Evolutionary conservation across 2,888 invertebrate genomes (phyloP), one percentile per base, ranked within the genome.

Genomic region (Lochmaea capreae): DNA sequence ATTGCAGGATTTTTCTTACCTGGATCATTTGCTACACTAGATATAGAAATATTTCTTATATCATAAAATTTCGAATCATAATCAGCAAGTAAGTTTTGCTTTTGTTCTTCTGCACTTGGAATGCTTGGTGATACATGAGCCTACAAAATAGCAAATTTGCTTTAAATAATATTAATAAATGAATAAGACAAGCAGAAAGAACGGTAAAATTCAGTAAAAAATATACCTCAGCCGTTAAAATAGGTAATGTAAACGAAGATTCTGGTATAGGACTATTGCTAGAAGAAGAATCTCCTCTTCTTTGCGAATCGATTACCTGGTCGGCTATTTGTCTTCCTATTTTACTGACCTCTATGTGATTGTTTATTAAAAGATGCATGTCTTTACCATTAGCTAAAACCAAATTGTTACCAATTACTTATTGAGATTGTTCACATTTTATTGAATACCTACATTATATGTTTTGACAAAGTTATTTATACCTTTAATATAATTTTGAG

Each of bases 251-350:
- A 33, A 83, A 79, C 76, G 85, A 83, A 59, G 87, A 81, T 77
- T 88, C 88, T 10, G 88, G 85, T 74, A 86, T 85, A 43, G 89
- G 88, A 83, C 89, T 89, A 75, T 86, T 87, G n/a, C 85, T 88
- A 22, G 88, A 85, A 46, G 90, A 89, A 1, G 89, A 88, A 72
- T 89, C 89, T 67, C 88, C 89, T 49, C 87, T 86, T 79, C 89
- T 87, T 81, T 91, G 91, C 63, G 87, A 87, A 82, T 92, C 91
- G 79, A 93, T 84, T 65, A 92, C 93, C 85, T 94, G 93, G 79
- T 95, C 94, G 0, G 94, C 95, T 82, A 96, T 95, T 85, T 94
- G 93, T 71, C 93, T 90, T 10, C 96, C 95, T 78, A 96, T 95
- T 89, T 95, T 94, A 84, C 94, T 94, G 59, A 94, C 94, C 87